Base-by-base conservation (phyloP, 2,113 vertebrate genomes). In the Laterallus jamaicensis region DNA sequence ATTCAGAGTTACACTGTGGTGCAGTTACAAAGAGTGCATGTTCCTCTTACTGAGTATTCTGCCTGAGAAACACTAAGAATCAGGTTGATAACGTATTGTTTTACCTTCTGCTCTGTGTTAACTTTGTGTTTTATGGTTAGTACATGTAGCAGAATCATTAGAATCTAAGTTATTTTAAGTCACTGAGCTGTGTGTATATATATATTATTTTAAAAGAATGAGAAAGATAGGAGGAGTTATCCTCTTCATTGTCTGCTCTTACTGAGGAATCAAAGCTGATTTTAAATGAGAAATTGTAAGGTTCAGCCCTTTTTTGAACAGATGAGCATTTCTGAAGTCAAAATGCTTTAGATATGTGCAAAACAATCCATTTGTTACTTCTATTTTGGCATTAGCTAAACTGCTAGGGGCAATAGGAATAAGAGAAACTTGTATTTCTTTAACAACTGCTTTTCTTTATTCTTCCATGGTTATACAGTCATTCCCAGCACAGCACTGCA, bases 401-500 rank as follows among this genome's bases (percentile, higher is more conserved):
- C 12, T 91, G 31, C 35, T 91, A 95, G 50, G 67, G n/a, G 63
- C 32, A 68, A 2, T 84, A 64, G 66, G 42, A 76, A 26, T 7
- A 59, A 31, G 31, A 90, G 40, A n/a, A 63, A 58, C 2, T 47
- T 50, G 6, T 66, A 5, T 55, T 78, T 74, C 37, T 82, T 92
- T 97, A 96, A 96, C 90, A 44, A 88, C 91, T 82, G 54, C 35
- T 88, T 96, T 81, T 96, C 88, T 96, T 88, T 96, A 52, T 96
- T 96, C 93, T 98, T 68, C 93, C 86, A 94, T 95, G 95, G 83
- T 60, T 37, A 11, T 83, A 16, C 92, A 98, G 98, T 98, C 98
- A 98, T 93, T 98, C 98, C 92, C 98, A 98, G 95, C 98, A 98
- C 95, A 98, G 98, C 95, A 98, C 98, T 70, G 96, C 96, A 91